These are phyloP conservation scores for Caenorhabditis sp. DNA, from an alignment of 2,888 invertebrate genomes.

Conservation along the genomic window DNA sequence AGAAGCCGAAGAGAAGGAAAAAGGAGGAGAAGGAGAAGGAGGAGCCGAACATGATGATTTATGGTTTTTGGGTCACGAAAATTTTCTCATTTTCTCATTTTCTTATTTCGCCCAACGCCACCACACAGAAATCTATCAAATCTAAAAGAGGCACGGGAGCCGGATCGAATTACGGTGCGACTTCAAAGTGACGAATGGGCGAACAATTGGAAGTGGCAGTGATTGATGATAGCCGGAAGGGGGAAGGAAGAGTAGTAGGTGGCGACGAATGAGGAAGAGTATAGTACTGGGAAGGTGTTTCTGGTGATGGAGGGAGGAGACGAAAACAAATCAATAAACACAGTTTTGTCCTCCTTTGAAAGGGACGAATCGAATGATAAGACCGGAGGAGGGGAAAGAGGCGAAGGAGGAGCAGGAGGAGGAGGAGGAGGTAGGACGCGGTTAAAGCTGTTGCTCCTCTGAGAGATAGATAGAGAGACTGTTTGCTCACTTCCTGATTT, in stretches of 20 bases:
- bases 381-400: conserved; percentile 2
- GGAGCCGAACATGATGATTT: conserved; percentile 28
- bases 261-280: no score
- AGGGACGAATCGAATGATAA: conserved; percentile 14
- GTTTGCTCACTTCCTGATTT: conserved; percentile 59
- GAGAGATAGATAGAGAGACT: conserved; percentile 23
- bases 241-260: conserved; percentile 13
- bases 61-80: conserved; percentile 30
- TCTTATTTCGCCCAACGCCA: not conserved
- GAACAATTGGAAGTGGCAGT: conserved; percentile 56
- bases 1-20: conserved; percentile 11
- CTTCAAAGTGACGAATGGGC: conserved; percentile 38
- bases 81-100: no score
- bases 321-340: conserved; percentile 10
- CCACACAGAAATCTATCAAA: no score
- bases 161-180: conserved; percentile 33
- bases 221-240: conserved; percentile 59
- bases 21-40: no score
- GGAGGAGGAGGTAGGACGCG: not conserved
- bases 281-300: not conserved
- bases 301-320: not conserved
- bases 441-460: conserved; percentile 16
- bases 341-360: not conserved
- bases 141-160: conserved; percentile 1
- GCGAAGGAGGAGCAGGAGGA: no score